Evolutionary conservation across 2,113 vertebrate species (phyloP).

Genomic region (Corynorhinus townsendii): DNA sequence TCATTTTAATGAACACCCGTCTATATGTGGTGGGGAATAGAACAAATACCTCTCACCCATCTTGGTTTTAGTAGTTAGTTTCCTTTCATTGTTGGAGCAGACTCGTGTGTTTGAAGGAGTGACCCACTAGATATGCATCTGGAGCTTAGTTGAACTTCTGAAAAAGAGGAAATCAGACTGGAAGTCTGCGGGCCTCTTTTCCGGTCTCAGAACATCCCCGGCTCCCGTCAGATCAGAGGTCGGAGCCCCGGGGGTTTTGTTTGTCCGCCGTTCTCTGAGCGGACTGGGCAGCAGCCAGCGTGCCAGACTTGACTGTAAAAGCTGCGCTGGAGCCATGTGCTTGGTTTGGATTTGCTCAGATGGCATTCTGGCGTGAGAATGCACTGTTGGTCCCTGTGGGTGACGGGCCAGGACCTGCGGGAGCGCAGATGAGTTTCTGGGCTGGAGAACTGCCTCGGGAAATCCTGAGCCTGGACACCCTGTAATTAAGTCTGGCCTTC

Average conservation of each 20-base stretch:
- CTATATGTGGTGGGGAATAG: background rate
- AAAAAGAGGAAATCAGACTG: background rate
- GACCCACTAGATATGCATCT: background rate
- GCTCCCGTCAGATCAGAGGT: fast-evolving
- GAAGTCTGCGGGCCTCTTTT: background rate
- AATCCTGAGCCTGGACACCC: background rate
- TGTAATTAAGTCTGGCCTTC: background rate
- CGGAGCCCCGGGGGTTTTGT: fast-evolving
- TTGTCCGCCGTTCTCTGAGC: background rate
- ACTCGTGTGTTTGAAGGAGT: background rate
- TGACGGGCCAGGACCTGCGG: fast-evolving
- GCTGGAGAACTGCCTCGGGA: background rate
- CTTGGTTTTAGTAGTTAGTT: background rate
- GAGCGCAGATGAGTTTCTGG: background rate
- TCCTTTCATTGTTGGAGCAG: background rate
- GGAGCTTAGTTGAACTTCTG: background rate
- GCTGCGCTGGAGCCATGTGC: background rate
- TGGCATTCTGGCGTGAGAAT: background rate
- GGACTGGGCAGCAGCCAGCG: background rate
- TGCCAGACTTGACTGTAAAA: background rate
- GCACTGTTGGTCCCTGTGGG: fast-evolving
- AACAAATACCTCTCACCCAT: background rate
- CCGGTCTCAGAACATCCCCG: background rate
- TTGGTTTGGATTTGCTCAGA: background rate
- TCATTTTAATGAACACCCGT: background rate